Base-by-base conservation (phyloP, 2,888 invertebrate species). In the Neoscelio sp. region DNA sequence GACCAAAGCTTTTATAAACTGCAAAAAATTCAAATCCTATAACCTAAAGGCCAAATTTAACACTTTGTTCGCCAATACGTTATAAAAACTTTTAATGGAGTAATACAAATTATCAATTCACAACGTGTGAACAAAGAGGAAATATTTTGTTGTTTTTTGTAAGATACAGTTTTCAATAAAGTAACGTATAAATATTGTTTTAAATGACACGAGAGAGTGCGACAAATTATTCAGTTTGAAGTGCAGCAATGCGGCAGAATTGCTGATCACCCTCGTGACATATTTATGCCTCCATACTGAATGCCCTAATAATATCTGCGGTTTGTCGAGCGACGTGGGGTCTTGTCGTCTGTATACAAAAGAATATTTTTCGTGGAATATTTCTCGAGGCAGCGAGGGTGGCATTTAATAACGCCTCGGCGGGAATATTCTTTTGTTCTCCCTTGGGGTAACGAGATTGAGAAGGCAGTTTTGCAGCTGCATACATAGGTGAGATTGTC, bases 281-380 rank as follows among this genome's bases (percentile, higher is more conserved):
- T 84, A 83, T 85, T 84, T 83, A 85, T 83, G 76, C 65, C 78
- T 74, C 52, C 58, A 73, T 65, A 70, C 78, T 82, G 84, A 84
- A 82, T 80, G 74, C 62, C 80, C 75, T 82, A 82, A 78, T 78
- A 81, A 81, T 73, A 79, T 48, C 64, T 75, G 73, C 56, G 73
- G 65, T 76, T 50, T 70, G 60, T 60, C 48, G 79, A 81, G 80
- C 81, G 54, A 78, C 82, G 17, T 65, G 77, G 75, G 73, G 80
- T 75, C 46, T 42, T 35, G 30, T 65, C 62, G 60, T 58, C 52
- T 54, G 35, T 60, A 70, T 54, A 80, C 62, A 82, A 80, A 81
- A 80, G 73, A 80, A 82, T 65, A 60, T 60, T 75, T 84, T 84
- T 82, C 77, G 78, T 75, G 62, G 81, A 83, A 82, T 82, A 82